Conservation (phyloP, 2,113 vertebrate genomes). For the Dicrurus megarhynchus region DNA sequence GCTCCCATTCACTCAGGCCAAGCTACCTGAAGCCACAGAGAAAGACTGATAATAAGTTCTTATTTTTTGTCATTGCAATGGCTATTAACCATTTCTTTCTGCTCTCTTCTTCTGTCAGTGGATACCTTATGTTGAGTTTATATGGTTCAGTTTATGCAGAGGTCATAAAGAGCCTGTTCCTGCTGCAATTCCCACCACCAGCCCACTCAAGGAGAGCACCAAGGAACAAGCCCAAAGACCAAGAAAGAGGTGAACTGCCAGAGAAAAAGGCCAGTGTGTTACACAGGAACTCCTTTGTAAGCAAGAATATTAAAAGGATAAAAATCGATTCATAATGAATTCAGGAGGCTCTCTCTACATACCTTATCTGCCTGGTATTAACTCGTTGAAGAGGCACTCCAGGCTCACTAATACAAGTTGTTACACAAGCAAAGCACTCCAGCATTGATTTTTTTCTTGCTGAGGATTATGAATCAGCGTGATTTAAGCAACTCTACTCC, state of each 20-base stretch:
- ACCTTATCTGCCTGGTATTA: not conserved
- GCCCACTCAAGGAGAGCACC: not conserved
- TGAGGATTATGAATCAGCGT: not conserved
- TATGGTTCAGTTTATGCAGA: not conserved
- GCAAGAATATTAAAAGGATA: constrained; percentile 2
- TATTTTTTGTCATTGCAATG: not conserved
- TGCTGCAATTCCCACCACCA: not conserved
- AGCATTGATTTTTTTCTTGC: constrained; percentile 41
- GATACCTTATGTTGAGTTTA: not conserved
- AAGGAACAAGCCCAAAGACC: not conserved
- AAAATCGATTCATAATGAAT: constrained; percentile 11
- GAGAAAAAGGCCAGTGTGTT: not conserved
- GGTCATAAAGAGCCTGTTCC: not conserved
- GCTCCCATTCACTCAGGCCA: not conserved
- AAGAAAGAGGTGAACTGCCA: not conserved
- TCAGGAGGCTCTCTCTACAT: not conserved
- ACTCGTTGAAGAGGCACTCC: not conserved
- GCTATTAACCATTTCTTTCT: not conserved
- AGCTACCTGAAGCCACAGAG: not conserved
- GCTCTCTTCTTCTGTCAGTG: not conserved
- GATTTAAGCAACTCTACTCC: not conserved
- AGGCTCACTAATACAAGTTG: not conserved
- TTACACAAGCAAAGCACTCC: constrained; percentile 11
- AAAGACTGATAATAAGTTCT: not conserved
- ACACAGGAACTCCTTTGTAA: not conserved